Evolutionary conservation across 2,888 invertebrate genomes (phyloP), one percentile per base, ranked within the genome.

Genomic region (Drosophila melanosoma): DNA sequence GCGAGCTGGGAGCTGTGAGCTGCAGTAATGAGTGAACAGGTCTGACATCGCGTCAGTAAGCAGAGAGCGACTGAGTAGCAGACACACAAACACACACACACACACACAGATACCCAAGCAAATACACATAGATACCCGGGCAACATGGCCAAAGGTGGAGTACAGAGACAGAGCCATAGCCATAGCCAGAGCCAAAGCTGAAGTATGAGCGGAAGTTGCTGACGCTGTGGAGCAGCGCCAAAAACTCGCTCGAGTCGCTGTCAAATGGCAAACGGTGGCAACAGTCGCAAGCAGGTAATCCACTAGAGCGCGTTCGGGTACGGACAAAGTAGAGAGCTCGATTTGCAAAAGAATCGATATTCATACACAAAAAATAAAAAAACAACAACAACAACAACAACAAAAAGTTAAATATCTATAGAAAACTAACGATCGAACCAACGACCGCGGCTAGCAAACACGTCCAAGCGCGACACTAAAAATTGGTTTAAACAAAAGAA

Each of bases 241-340:
- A 76, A 23, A 45, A 52, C 49, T 67, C 40, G 63, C 4, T 67
- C 49, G 76, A 49, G 76, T 60, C 63, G 72, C 71, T 60, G 76
- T 67, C 73, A 77, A 82, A 76, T 78, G 66, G 74, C 76, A 75
- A 70, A 63, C 75, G 68, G 76, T 62, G 66, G 66, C 75, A 79
- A 76, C 89, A 91, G 91, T 91, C 90, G 90, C 84, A 81, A 91
- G 85, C 89, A 82, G 90, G 87, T 85, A 89, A 87, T 83, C 89
- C 81, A 91, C 81, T 80, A 78, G 89, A 82, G 81, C 90, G 91
- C 90, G 89, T 83, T 81, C 82, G 81, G 87, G 78, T 74, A 80
- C 91, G 90, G 91, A 90, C 79, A 79, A 65, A 65, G 29, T 48
- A 35, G 48, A 35, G 38, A 32, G 15, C 42, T 29, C 57, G 58